phyloP scores from a whole-genome alignment of 1,140 invertebrate species.

The Heliconius hewitsoni region DNA sequence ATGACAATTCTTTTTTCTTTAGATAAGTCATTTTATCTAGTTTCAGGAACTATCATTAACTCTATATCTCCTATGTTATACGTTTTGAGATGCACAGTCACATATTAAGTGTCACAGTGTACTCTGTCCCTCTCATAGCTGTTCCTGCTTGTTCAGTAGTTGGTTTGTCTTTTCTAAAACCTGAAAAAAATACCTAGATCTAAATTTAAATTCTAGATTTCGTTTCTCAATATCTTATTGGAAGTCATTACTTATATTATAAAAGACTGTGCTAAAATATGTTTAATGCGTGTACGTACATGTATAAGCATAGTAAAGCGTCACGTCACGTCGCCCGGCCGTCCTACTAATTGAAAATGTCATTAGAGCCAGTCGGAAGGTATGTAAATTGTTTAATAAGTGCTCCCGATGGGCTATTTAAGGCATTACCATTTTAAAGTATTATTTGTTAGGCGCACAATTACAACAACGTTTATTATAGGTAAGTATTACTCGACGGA shows the following conservation, averaged over 20 bases:
- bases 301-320: neutral
- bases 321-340: neutral
- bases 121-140: too few relatives aligned
- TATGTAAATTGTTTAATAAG: conserved; percentile 75
- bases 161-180: too few relatives aligned
- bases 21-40: too few relatives aligned
- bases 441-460: conserved; percentile 72
- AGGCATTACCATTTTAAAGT: conserved; percentile 73
- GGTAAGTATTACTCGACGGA: conserved; percentile 43
- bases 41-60: too few relatives aligned
- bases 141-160: too few relatives aligned
- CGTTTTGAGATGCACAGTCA: too few relatives aligned
- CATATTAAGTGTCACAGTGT: neutral
- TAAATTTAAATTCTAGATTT: too few relatives aligned
- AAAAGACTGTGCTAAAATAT: neutral
- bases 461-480: conserved; percentile 57
- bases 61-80: too few relatives aligned
- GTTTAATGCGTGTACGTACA: neutral
- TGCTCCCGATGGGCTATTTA: conserved; percentile 63
- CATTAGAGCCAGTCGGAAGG: conserved; percentile 32
- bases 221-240: neutral
- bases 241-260: neutral
- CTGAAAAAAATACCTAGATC: too few relatives aligned
- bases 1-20: too few relatives aligned
- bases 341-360: conserved; percentile 4